Evolutionary conservation across 2,888 invertebrate species (phyloP), one percentile per base, ranked within the genome.

Genomic region (Rosalia funebris): DNA sequence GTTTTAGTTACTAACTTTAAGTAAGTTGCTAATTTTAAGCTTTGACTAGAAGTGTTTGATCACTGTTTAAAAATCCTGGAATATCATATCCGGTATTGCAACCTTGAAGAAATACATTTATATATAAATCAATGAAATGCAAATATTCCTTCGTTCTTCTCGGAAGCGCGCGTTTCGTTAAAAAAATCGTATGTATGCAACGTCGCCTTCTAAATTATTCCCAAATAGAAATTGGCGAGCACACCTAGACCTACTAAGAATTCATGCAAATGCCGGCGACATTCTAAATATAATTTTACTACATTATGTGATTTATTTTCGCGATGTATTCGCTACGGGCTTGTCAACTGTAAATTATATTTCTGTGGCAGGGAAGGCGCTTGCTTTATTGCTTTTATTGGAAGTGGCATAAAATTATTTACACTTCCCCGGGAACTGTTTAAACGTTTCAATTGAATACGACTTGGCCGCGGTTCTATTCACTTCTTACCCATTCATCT

Each of bases 381-480:
- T 53, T n/a, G n/a, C n/a, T 11, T 53, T 42, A 53, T 42, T 53
- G 53, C 25, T 53, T 53, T 53, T 32, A 25, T 53, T 53, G 31
- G 53, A 53, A 53, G 7, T 12, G 41, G 32, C 53, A 42, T 53
- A 53, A 53, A 42, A 53, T 65, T 62, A 62, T 65, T 65, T 58
- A 57, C 62, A 65, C 61, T 54, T 64, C 52, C 52, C 45, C 50
- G 57, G 58, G 57, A 42, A 58, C 57, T 52, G 55, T 64, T 64
- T 65, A 62, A 59, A 65, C 62, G 61, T 50, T 62, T 57, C 59
- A 60, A 65, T 65, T 60, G 59, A 57, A 65, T 45, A 45, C 19
- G 50, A 59, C 57, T 57, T 59, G 41, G 57, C 59, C 62, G 57
- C 46, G 52, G n/a, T 57, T 42, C 53, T 37, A 53, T 42, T n/a